These are phyloP conservation scores for Orbicella faveolata DNA, from an alignment of 64 coral and sea anemone genomes.

Conservation along the genomic window DNA sequence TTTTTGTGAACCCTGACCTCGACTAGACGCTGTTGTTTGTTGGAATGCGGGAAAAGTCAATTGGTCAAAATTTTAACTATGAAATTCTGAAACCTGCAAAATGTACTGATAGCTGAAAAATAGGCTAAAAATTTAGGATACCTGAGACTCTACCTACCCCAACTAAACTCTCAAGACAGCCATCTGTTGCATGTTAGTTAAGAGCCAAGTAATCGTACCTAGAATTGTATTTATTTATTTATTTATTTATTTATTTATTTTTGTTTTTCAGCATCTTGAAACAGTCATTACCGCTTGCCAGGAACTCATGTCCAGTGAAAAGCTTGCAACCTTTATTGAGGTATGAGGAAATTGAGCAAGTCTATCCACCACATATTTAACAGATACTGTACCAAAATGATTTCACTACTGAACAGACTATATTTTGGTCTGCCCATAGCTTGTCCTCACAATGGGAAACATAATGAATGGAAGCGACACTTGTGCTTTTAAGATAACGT, in stretches of 20 bases:
- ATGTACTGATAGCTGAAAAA: too few relatives aligned
- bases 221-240: too few relatives aligned
- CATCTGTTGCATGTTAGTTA: too few relatives aligned
- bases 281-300: conserved; percentile 25
- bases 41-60: too few relatives aligned
- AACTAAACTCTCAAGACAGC: too few relatives aligned
- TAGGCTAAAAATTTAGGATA: too few relatives aligned
- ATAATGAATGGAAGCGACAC: conserved; percentile 28
- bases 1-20: too few relatives aligned
- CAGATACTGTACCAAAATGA: not conserved
- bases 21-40: too few relatives aligned
- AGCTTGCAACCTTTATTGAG: conserved; percentile 36
- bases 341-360: not conserved
- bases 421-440: not conserved
- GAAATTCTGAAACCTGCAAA: too few relatives aligned
- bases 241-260: not conserved
- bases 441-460: conserved; percentile 30
- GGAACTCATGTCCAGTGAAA: conserved; percentile 29
- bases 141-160: too few relatives aligned
- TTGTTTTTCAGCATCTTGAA: conserved; percentile 28
- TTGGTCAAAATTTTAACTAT: too few relatives aligned
- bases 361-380: not conserved
- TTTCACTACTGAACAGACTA: not conserved
- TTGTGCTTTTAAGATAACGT: conserved; percentile 37
- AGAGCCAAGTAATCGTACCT: too few relatives aligned